Conservation (phyloP, 2,888 invertebrate genomes). For the Meloe dianella region DNA sequence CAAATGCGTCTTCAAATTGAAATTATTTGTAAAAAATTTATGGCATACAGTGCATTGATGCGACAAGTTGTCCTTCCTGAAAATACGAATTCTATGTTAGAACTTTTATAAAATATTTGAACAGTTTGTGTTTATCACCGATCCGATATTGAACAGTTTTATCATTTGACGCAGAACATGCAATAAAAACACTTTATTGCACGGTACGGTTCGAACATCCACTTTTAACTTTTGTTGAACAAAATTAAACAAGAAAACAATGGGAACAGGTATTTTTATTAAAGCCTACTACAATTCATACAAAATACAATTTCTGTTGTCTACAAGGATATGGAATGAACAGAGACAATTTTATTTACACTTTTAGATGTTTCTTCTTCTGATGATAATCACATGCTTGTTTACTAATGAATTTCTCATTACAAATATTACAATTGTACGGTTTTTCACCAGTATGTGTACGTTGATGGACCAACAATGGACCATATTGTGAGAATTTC, state of each 20-base stretch:
- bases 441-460: constrained; percentile 69
- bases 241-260: too few species aligned
- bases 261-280: too few species aligned
- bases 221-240: too few species aligned
- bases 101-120: not conserved
- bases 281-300: too few species aligned
- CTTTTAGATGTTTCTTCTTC: constrained; percentile 7
- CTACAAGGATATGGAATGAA: too few species aligned
- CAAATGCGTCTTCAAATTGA: not conserved
- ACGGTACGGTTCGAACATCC: too few species aligned
- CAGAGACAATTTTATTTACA: not conserved
- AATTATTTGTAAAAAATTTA: not conserved
- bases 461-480: constrained; percentile 40
- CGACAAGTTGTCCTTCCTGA: not conserved
- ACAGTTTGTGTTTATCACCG: not conserved
- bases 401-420: constrained; percentile 59
- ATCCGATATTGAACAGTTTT: not conserved
- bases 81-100: constrained; percentile 7
- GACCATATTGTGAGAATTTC: constrained; percentile 57
- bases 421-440: constrained; percentile 65
- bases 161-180: not conserved
- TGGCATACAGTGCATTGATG: constrained; percentile 8
- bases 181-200: not conserved
- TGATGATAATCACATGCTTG: not conserved
- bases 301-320: too few species aligned